phyloP scores from a whole-genome alignment of 2,797 vertebrate species.

The Leuciscus waleckii region DNA sequence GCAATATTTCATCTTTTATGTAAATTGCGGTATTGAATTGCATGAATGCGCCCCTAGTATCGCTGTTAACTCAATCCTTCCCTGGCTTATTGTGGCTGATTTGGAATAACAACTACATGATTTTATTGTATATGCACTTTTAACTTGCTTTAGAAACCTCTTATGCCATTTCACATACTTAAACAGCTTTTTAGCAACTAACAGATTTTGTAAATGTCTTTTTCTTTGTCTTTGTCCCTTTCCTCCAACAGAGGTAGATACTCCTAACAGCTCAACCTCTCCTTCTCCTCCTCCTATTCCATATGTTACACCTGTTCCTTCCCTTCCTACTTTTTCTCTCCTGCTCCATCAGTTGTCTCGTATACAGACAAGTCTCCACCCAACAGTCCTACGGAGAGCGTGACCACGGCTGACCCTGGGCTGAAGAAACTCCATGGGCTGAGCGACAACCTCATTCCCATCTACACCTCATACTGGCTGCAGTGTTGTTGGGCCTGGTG shows the following conservation, averaged over 20 bases:
- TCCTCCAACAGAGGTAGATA: conserved; percentile 57
- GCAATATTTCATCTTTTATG: background rate
- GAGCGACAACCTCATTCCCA: conserved; percentile 90
- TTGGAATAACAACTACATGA: background rate
- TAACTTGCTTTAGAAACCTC: conserved; percentile 7
- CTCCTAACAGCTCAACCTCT: conserved; percentile 18
- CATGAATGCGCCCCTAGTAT: background rate
- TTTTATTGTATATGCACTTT: background rate
- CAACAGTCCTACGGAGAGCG: conserved; percentile 57
- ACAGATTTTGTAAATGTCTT: conserved; percentile 12
- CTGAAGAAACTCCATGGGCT: conserved; percentile 76
- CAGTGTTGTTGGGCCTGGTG: conserved; percentile 90
- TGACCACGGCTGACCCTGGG: conserved; percentile 73
- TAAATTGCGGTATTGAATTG: background rate
- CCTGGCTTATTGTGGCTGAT: background rate
- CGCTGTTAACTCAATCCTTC: background rate
- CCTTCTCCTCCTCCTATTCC: conserved; percentile 52
- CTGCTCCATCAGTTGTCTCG: conserved; percentile 6
- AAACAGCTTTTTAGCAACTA: conserved; percentile 10
- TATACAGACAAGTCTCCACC: conserved; percentile 60
- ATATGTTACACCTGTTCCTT: conserved; percentile 45
- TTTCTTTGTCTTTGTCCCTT: conserved; percentile 17
- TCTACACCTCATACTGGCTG: conserved; percentile 95
- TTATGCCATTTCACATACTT: conserved; percentile 20
- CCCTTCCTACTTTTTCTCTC: conserved; percentile 13